Base-by-base conservation (phyloP, 2,113 vertebrate genomes). In the Scalopus aquaticus region DNA sequence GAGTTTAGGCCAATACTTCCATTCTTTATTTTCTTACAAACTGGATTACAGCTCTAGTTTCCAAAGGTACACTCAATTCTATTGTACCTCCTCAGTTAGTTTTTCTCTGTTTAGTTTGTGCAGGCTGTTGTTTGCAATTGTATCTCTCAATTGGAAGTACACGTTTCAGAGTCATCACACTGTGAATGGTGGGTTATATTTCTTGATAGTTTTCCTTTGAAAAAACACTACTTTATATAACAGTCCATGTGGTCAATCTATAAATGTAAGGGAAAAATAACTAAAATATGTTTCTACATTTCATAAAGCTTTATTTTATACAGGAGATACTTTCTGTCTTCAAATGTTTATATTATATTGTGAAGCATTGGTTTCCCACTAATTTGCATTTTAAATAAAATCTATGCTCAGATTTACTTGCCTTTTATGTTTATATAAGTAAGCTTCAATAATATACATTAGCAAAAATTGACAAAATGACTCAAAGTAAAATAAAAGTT, bases 1-100 rank as follows among this genome's bases (percentile, higher is more conserved):
- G 96, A 94, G 95, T 97, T 98, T 96, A 96, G 96, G 62, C 97
- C 96, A 88, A 97, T 96, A 88, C 94, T 94, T 97, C 76, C 95
- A 86, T 98, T 97, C 94, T 97, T 96, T 92, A 86, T 97, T 97
- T 97, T 96, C 96, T 94, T 97, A 97, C 95, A 97, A 96, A 97
- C 95, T 90, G 97, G 96, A 98, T 98, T 98, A 97, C 96, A 98
- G 79, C 78, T 97, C 91, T 87, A n/a, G 81, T 97, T 96, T 96
- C 88, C 92, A 97, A 97, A 97, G 95, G 81, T 97, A 88, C 97
- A 94, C 44, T 97, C 81, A 96, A 70, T 87, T 95, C 96, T 62
- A 76, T 97, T 97, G 96, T 98, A 76, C 83, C 91, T 96, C 93
- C 89, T 42, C n/a, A 80, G 97, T 95, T 91, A 42, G 22, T 42